Evolutionary conservation across 1,140 invertebrate genomes (phyloP), one percentile per base, ranked within the genome.

Genomic region (Heterodera carotae): DNA sequence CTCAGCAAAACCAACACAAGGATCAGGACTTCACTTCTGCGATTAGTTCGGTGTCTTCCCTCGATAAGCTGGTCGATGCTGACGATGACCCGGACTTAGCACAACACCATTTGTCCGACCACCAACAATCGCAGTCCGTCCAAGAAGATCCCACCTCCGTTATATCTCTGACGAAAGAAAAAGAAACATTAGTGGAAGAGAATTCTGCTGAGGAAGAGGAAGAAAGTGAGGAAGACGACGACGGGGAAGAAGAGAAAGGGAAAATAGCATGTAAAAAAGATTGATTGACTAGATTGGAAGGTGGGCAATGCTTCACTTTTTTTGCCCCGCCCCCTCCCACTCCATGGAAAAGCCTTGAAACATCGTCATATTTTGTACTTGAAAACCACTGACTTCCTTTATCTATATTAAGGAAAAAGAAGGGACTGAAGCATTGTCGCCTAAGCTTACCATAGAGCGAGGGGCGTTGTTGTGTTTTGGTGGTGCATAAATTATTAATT

Each of bases 401-500:
- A 43, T 43, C 12, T 43, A 43, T 6, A 43, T 6, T 43, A 2
- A 43, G 39, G 39, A 43, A 12, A 39, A 12, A 12, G 39, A 43
- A 43, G 7, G 15, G 15, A 12, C 39, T 12, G 39, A 43, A 43
- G 39, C 15, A 10, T 43, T 43, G 39, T 12, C 39, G 39, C 39
- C 39, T 7, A 10, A 10, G 7, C 39, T 43, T 43, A 12, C 7
- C 7, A 43, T 43, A 10, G 39, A 43, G 39, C 15, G 39, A 43
- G 48, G 48, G 48, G 48, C 48, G 48, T 56, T 56, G 48, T 56
- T 56, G 18, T 22, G 48, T 56, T 56, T 56, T 56, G 48, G 48
- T 56, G 48, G 48, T 56, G 48, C 48, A 56, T 56, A 56, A 56
- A 56, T 56, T 56, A 56, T 56, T 56, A 56, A 56, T 56, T 56